Base-by-base conservation (phyloP, 2,797 vertebrate species). In the Darevskia nairensis region DNA sequence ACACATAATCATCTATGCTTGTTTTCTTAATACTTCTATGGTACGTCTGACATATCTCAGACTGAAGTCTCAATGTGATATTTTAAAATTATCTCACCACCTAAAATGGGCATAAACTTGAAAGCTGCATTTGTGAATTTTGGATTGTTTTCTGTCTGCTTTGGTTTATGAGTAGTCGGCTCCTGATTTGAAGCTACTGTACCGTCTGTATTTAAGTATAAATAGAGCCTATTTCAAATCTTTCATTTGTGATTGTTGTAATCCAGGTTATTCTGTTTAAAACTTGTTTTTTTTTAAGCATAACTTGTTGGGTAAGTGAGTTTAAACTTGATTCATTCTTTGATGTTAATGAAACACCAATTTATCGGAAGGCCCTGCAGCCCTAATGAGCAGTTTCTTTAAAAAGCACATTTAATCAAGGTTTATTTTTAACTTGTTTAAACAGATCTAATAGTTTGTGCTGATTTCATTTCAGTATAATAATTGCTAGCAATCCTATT, bases 361-460 rank as follows among this genome's bases (percentile, higher is more conserved):
- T 97, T 97, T 97, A 97, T 97, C 96, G 95, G 96, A 97, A 97
- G 97, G 97, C 97, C 96, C 96, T 97, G 95, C 93, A 97, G 94
- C 94, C 94, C 95, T 97, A 97, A 97, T 97, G 97, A 97, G 97
- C 96, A 97, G 96, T 96, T 97, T 97, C 96, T 97, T 97, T 96
- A 97, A 97, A 97, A 97, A 97, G 97, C 97, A 97, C 97, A 97
- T 97, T 97, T 97, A 97, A 97, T 97, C 97, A 97, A 97, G 97
- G 97, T 97, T 97, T 97, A 97, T 97, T 97, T 97, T 97, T 97
- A 97, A 97, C 97, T 97, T 96, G 97, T 97, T 97, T 97, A 97
- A 97, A 97, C 97, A 97, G 97, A 97, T 97, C 97, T 97, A 97
- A 97, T 97, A 97, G 97, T 97, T 97, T 97, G 96, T 97, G 96